A percentile compares a stretch with the other conserved stretches of the same genome.
Conservation (phyloP, 2,888 invertebrate genomes). For the Hypsopygia costalis region DNA sequence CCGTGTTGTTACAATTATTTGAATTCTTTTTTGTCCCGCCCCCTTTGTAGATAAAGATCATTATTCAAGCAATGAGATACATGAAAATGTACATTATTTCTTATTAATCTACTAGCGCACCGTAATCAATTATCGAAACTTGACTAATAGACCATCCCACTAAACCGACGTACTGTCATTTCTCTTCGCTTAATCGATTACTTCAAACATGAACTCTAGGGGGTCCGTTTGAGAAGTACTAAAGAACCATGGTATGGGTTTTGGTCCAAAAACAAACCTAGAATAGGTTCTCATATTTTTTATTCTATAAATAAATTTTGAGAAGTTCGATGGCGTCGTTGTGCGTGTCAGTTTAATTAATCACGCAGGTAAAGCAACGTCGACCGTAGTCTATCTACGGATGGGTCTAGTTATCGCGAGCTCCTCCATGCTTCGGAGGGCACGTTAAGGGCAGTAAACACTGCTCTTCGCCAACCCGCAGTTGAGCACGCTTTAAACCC, state of each 20-base stretch:
- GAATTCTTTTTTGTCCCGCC: no score
- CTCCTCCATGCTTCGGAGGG: no score
- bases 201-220: conserved; percentile 72
- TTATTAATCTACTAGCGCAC: conserved; percentile 73
- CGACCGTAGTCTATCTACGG: no score
- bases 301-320: no score
- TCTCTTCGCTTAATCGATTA: conserved; percentile 78
- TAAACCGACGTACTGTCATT: conserved; percentile 76
- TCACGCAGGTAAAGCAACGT: no score
- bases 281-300: conserved; percentile 33
- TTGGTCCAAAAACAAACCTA: conserved; percentile 61
- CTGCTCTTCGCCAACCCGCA: no score
- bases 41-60: not conserved
- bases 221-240: conserved; percentile 54
- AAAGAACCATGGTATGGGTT: conserved; percentile 48
- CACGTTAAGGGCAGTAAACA: no score
- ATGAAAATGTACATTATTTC: conserved; percentile 50
- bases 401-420: no score
- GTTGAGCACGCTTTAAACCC: no score
- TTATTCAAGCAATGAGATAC: conserved; percentile 36
- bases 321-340: no score
- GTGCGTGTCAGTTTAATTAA: no score
- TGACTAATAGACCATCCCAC: conserved; percentile 70
- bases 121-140: conserved; percentile 75
- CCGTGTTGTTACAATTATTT: no score